Base-by-base conservation (phyloP, 2,888 invertebrate species). In the Drosophila buzzatii region DNA sequence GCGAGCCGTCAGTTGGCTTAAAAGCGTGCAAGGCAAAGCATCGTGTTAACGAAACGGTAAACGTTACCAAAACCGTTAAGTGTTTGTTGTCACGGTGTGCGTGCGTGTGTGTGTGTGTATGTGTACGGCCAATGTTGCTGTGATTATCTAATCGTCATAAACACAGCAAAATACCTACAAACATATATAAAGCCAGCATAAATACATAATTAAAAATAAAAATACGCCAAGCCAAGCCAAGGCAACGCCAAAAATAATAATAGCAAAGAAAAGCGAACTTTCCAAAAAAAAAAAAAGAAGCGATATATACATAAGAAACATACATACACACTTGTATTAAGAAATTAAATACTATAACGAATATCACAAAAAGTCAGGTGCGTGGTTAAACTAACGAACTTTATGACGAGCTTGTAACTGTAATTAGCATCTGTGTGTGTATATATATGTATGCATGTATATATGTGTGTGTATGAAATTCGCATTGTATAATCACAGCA, bases 61-160 rank as follows among this genome's bases (percentile, higher is more conserved):
- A 68, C 74, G 59, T 57, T 69, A 73, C 47, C 39, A 71, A 74
- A 72, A 57, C 52, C 60, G 71, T 60, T 71, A 67, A 81, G 66
- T 76, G 70, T 73, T 51, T 63, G 33, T 76, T 71, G 58, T 63
- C 49, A 58, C 55, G 57, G 23, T 69, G 59, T 61, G 49, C 66
- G 52, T 68, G 12, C n/a, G 9, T 27, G 7, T 45, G 44, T 20
- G 20, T 20, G 20, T 20, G 44, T 7, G 12, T 8, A 3, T 67
- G 8, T 45, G 16, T 51, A 52, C 60, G 62, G 35, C 61, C 73
- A 74, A 74, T 72, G 71, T 82, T 72, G 51, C 56, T 81, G 73
- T 76, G 86, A 88, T 87, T 87, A 87, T 85, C 86, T 87, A 87
- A 90, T 85, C 78, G 67, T 64, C 60, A 62, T 78, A 78, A 84